Base-by-base conservation (phyloP, 2,797 vertebrate genomes). In the Muscicapa striata region DNA sequence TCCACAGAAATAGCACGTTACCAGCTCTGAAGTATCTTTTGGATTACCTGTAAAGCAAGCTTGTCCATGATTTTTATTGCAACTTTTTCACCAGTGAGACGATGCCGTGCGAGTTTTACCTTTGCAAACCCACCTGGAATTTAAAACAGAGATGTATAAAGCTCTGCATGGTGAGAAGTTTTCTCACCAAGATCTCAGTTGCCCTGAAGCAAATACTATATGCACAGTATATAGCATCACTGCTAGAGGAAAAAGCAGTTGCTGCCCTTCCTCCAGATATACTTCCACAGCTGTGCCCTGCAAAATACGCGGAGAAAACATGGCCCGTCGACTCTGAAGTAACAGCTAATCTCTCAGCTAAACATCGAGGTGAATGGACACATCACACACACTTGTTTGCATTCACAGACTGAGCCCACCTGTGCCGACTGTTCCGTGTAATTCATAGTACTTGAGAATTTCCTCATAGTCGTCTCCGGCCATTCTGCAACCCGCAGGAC, bases 21-120 rank as follows among this genome's bases (percentile, higher is more conserved):
- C 6, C 20, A 41, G 2, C 13, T 24, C 40, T 7, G 4, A 69
- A 51, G 5, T 29, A 13, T n/a, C 24, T 69, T 67, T 52, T 13
- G 19, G 85, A 98, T 98, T 98, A 99, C 99, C 98, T 99, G 99
- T 18, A 99, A 96, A 40, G 98, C 98, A 82, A 98, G 98, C 94
- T 99, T 99, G 96, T 98, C 99, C 99, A 99, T 99, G 93, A 99
- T 99, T 97, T 99, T 99, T 96, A 99, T 98, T 36, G 99, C 99
- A 93, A 99, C 99, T 81, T 99, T 99, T 97, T 99, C 99, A 94
- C 99, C 98, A 10, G 99, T 99, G 83, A 98, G 97, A 61, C 98
- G 97, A 97, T 99, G 99, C 46, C 97, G 97, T 4, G 98, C 99
- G 76, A 99, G 98, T 87, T 99, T 99, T 55, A 99, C 99, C 94